Evolutionary conservation across 2,888 invertebrate species (phyloP).

Genomic region (Thalpophila matura): DNA sequence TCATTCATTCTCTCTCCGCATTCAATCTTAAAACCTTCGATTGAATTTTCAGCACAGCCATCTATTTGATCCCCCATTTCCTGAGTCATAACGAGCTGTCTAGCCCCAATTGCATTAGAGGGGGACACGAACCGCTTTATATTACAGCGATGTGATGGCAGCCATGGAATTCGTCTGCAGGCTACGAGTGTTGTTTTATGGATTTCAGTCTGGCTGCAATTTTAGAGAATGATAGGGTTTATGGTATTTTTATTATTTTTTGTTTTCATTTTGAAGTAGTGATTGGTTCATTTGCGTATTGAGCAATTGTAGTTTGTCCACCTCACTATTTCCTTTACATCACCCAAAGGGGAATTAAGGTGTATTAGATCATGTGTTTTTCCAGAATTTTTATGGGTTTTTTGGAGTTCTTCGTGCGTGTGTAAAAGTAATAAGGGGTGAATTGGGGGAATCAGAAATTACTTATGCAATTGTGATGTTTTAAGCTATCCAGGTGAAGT

Average conservation of each 20-base stretch:
- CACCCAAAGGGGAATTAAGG: background rate
- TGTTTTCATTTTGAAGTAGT: background rate
- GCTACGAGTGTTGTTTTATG: background rate
- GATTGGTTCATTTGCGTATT: background rate
- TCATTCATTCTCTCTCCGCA: slow-evolving; percentile 1
- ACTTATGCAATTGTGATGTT: slow-evolving; percentile 11
- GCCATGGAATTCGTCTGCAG: slow-evolving; percentile 14
- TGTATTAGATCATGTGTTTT: background rate
- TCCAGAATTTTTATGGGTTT: background rate
- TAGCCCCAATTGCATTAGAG: slow-evolving; percentile 12
- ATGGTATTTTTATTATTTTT: background rate
- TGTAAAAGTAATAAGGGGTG: background rate
- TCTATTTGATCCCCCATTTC: slow-evolving; percentile 15
- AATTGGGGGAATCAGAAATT: slow-evolving; percentile 7
- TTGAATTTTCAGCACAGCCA: slow-evolving; percentile 7
- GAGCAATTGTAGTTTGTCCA: background rate
- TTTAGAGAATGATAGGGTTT: background rate
- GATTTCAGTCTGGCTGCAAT: slow-evolving; percentile 7
- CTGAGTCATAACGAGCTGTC: slow-evolving; percentile 29
- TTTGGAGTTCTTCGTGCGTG: slow-evolving; percentile 9
- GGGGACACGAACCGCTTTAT: slow-evolving; percentile 38
- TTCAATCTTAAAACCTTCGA: slow-evolving; percentile 8
- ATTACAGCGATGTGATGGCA: background rate
- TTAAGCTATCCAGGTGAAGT: background rate
- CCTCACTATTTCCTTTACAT: background rate